Evolutionary conservation across 1,140 invertebrate genomes (phyloP), one percentile per base, ranked within the genome.

Genomic region (Paraescarpia echinospica): DNA sequence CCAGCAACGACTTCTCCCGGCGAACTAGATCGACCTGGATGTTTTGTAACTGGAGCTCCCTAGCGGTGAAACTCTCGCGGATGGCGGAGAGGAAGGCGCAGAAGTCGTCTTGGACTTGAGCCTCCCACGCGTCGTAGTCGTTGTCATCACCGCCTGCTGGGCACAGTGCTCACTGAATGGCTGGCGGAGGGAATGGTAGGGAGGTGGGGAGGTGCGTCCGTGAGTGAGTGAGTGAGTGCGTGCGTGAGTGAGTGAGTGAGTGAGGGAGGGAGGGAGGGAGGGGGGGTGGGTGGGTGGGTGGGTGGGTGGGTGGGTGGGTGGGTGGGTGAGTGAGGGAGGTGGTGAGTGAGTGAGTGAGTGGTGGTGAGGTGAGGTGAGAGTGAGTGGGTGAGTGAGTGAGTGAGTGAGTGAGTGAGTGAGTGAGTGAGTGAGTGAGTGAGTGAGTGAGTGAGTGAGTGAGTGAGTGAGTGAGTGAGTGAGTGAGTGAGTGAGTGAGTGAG

Each of bases 371-470:
- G 35, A 22, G 34, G n/a, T 35, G 8, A n/a, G n/a, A n/a, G n/a
- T n/a, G n/a, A n/a, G n/a, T n/a, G n/a, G n/a, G n/a, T n/a, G n/a
- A n/a, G n/a, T n/a, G n/a, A n/a, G n/a, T n/a, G 59, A 27, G 22
- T 14, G 8, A 77, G 2, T 77, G 92, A 92, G 34, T 89, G 89
- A 89, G 77, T 92, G 59, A 92, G 34, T 89, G 89, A 92, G 33
- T 89, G 89, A 34, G 89, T 89, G 33, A 92, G 89, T 92, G 89
- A 92, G 59, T 92, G 91, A 92, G 59, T 92, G 91, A 92, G 59
- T 92, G 91, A 92, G 59, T 92, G 91, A 92, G 59, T 92, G 91
- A 92, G 59, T 92, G 91, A 92, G 92, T 92, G 92, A 92, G 92
- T 92, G 59, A 92, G 59, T 92, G 92, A 90, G 92, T 92, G 92